phyloP scores from a whole-genome alignment of 2,888 invertebrate genomes.

The Cremastobaeus sp. region DNA sequence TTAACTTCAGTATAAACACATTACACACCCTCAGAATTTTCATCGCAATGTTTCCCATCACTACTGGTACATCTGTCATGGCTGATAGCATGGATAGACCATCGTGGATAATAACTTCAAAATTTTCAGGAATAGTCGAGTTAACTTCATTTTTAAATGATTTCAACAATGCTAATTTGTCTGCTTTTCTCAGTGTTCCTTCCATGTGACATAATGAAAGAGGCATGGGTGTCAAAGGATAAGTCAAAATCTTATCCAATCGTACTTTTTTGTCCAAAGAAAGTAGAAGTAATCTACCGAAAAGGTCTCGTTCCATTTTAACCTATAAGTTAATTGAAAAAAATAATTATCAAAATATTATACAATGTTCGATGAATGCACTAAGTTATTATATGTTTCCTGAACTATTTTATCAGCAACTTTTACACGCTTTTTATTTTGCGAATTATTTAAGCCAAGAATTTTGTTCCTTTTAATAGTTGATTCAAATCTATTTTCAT shows the following conservation, averaged over 20 bases:
- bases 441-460: conserved; percentile 19
- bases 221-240: conserved; percentile 63
- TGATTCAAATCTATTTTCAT: conserved; percentile 28
- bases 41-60: too few relatives aligned
- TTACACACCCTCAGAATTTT: too few relatives aligned
- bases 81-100: conserved; percentile 60
- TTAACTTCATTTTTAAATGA: conserved; percentile 66
- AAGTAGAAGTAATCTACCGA: conserved; percentile 42
- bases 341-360: too few relatives aligned
- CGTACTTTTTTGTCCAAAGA: conserved; percentile 52
- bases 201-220: conserved; percentile 50
- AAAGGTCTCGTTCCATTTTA: too few relatives aligned
- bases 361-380: too few relatives aligned
- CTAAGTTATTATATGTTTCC: too few relatives aligned
- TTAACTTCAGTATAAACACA: too few relatives aligned
- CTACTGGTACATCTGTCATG: too few relatives aligned
- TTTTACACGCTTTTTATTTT: conserved; percentile 13
- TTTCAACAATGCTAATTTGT: conserved; percentile 1
- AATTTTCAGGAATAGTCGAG: conserved; percentile 61
- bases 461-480: conserved; percentile 21
- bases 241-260: conserved; percentile 59
- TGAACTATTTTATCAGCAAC: conserved; percentile 26
- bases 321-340: too few relatives aligned
- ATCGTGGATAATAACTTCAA: conserved; percentile 63
- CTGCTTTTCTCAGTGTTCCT: not conserved